Evolutionary conservation across 2,113 vertebrate species (phyloP).

Genomic region (Geococcyx californianus): DNA sequence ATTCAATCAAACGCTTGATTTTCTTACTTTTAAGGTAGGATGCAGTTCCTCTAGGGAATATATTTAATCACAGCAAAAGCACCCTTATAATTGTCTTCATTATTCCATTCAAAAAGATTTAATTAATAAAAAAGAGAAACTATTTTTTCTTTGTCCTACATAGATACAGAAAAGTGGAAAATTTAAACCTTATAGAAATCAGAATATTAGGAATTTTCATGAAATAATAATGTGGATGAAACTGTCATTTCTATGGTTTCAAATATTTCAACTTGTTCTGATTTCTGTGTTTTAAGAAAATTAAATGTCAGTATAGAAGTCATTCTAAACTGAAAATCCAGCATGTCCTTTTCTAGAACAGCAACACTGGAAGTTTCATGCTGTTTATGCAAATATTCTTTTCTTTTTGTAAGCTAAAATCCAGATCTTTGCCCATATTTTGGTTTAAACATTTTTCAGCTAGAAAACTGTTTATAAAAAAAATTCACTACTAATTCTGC

Average conservation of each 20-base stretch:
- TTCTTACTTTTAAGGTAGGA: background rate
- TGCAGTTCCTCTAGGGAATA: background rate
- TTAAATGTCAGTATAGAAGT: background rate
- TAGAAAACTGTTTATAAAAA: background rate
- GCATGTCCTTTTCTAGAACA: background rate
- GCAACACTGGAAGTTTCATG: background rate
- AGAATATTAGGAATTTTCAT: background rate
- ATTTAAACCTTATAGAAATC: background rate
- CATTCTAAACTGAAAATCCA: background rate
- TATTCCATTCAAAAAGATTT: background rate
- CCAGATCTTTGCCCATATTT: background rate
- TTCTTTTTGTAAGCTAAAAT: background rate
- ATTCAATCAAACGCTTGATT: background rate
- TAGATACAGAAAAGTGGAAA: background rate
- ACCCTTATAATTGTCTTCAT: background rate
- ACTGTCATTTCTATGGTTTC: background rate
- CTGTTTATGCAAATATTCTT: background rate
- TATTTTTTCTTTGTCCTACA: background rate
- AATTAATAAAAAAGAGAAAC: background rate
- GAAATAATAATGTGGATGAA: background rate
- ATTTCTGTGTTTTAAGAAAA: background rate
- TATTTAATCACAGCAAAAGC: background rate
- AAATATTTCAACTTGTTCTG: background rate
- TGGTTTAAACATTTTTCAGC: background rate
- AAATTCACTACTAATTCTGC: background rate